Evolutionary conservation across 2,888 invertebrate genomes (phyloP).

Genomic region (Tipula vernalis): DNA sequence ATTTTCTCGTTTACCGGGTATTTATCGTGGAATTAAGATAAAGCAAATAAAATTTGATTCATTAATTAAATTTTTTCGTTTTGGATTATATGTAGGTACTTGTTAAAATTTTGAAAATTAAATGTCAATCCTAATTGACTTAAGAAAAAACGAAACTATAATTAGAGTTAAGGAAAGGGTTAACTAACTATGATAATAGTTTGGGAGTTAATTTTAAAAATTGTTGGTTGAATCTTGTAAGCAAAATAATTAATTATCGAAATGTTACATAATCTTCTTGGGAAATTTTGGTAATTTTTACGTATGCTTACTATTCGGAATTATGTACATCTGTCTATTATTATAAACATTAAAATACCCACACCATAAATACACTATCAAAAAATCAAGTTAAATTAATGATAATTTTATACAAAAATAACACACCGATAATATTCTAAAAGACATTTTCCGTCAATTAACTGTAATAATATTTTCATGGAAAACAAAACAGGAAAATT

Average conservation of each 20-base stretch:
- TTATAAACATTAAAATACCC: too few species aligned
- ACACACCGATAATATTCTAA: neutral
- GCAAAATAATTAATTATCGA: neutral
- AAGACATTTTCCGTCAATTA: slow-evolving; percentile 1
- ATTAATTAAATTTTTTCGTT: neutral
- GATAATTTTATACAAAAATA: neutral
- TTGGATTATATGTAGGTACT: neutral
- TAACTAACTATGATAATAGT: neutral
- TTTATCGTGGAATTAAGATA: neutral
- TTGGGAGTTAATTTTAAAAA: neutral
- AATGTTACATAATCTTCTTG: neutral
- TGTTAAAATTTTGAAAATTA: neutral
- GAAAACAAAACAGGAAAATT: neutral
- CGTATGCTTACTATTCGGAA: neutral
- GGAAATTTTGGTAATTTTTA: neutral
- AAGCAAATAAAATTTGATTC: neutral
- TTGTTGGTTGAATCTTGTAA: neutral
- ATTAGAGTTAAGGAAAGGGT: neutral
- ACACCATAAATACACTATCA: neutral
- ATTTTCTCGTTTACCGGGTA: neutral
- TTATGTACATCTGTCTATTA: too few species aligned
- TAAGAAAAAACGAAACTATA: neutral
- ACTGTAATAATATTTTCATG: slow-evolving; percentile 7
- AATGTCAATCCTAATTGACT: neutral
- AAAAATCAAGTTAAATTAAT: neutral